Conservation (phyloP, 2,888 invertebrate genomes). For the Synergus umbraculus region DNA sequence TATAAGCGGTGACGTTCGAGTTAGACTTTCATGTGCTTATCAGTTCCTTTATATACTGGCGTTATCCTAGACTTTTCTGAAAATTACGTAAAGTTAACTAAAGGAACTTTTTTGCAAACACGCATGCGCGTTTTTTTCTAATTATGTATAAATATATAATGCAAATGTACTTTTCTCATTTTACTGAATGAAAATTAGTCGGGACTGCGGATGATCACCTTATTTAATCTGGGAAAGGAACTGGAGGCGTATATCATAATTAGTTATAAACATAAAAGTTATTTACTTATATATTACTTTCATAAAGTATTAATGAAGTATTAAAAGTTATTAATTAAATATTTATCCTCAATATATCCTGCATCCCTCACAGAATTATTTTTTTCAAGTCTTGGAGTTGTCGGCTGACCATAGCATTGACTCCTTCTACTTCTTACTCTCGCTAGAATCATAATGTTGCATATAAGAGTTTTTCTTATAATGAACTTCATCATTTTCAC, state of each 20-base stretch:
- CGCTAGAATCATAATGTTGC: neutral
- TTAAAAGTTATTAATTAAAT: too few relatives aligned
- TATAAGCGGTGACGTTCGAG: neutral
- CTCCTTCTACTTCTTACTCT: neutral
- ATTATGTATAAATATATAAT: neutral
- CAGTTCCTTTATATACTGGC: neutral
- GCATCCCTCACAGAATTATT: neutral
- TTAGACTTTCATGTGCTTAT: neutral
- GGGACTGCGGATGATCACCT: neutral
- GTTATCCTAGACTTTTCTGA: neutral
- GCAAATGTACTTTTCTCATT: neutral
- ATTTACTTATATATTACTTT: too few relatives aligned
- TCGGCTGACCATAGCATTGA: neutral
- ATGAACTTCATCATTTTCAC: too few relatives aligned
- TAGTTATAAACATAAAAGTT: too few relatives aligned
- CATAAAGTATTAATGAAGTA: too few relatives aligned
- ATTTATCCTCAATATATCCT: neutral
- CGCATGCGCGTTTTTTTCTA: slow-evolving; percentile 6
- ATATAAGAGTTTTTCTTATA: neutral
- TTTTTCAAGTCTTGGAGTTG: neutral
- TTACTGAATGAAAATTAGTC: neutral
- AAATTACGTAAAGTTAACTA: neutral
- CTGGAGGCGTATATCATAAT: too few relatives aligned
- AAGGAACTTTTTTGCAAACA: neutral
- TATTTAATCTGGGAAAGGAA: neutral